A percentile compares a stretch with the other conserved stretches of the same genome.
phyloP scores from a whole-genome alignment of 2,797 vertebrate genomes.

The Falco novaeseelandiae region DNA sequence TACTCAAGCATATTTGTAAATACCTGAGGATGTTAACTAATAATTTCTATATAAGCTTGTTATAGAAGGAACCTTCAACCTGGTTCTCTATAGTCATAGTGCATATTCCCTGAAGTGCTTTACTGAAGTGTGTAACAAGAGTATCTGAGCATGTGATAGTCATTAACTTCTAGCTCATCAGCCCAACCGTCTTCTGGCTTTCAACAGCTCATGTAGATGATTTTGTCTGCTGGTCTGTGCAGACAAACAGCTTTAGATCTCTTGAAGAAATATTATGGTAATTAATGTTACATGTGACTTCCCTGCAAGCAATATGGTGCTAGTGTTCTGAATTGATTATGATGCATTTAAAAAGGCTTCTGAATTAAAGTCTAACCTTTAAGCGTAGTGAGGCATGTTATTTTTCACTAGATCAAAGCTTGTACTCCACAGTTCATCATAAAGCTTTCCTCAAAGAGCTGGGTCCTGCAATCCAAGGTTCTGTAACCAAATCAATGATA shows the following conservation, averaged over 20 bases:
- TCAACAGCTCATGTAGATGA: neutral
- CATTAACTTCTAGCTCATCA: slow-evolving; percentile 37
- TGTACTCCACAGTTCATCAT: neutral
- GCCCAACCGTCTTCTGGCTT: slow-evolving; percentile 15
- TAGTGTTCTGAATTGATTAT: neutral
- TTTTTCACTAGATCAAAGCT: slow-evolving; percentile 14
- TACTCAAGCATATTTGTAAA: neutral
- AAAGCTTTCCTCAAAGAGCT: neutral
- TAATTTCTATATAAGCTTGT: too few relatives aligned
- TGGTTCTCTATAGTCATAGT: neutral
- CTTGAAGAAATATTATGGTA: neutral
- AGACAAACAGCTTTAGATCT: slow-evolving; percentile 41
- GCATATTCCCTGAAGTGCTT: neutral
- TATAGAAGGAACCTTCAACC: neutral
- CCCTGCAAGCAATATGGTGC: neutral
- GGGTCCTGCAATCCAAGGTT: neutral
- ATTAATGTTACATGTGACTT: slow-evolving; percentile 37
- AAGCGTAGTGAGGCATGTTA: neutral
- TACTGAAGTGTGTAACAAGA: neutral
- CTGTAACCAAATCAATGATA: neutral
- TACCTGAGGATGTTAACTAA: neutral
- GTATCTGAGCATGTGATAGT: slow-evolving; percentile 41
- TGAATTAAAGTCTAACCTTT: slow-evolving; percentile 16
- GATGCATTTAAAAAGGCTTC: slow-evolving; percentile 1
- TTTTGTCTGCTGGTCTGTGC: neutral